Conservation (phyloP, 2,113 vertebrate species). For the Nanorana parkeri region DNA sequence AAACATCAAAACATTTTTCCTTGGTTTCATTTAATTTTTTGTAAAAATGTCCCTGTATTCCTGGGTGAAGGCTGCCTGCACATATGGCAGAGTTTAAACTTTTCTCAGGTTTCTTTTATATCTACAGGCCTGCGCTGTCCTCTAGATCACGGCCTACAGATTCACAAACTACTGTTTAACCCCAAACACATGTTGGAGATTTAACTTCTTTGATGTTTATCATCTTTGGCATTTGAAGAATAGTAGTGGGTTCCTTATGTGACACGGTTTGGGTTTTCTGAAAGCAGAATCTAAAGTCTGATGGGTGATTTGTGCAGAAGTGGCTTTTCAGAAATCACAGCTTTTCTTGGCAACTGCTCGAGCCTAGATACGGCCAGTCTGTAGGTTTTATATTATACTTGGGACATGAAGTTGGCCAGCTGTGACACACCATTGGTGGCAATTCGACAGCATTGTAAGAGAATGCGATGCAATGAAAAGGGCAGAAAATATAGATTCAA, state of each 20-base stretch:
- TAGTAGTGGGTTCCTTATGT: neutral
- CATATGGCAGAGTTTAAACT: neutral
- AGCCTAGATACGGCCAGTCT: constrained; percentile 9
- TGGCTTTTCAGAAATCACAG: neutral
- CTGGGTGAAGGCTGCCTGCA: neutral
- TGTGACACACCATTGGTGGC: no score
- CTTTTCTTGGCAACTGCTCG: constrained; percentile 1
- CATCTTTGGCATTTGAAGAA: neutral
- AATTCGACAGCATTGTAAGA: no score
- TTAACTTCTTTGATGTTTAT: neutral
- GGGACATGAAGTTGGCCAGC: neutral
- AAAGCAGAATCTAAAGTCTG: neutral
- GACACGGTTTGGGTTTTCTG: no score
- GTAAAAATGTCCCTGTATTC: neutral
- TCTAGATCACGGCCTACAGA: neutral
- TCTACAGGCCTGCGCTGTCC: neutral
- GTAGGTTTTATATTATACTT: constrained; percentile 1
- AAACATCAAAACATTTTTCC: no score
- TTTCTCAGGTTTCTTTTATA: neutral
- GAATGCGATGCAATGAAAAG: no score
- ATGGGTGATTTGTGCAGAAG: neutral
- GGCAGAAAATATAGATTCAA: no score
- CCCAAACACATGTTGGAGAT: neutral
- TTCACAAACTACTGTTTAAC: neutral
- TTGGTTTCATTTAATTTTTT: no score